Base-by-base conservation (phyloP, 2,888 invertebrate species). In the Cremastobaeus sp. region DNA sequence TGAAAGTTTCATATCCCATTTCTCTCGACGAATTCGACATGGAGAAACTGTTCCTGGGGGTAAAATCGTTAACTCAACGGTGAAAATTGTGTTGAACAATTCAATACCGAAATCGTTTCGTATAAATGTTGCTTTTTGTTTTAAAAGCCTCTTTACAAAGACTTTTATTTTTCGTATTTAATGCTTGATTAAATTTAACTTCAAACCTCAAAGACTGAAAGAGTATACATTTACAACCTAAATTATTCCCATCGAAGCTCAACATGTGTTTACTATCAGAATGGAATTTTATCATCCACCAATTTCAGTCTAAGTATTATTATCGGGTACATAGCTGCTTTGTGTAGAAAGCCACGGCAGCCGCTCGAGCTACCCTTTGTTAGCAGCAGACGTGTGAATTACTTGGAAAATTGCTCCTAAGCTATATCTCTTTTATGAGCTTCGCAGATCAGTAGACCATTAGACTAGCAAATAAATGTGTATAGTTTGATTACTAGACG, bases 401-500 rank as follows among this genome's bases (percentile, higher is more conserved):
- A 52, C 48, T 64, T 37, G 39, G 41, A 72, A 66, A 78, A 74
- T 78, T 71, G 74, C 66, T 72, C 59, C 64, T 60, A 74, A 77
- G 78, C 78, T 78, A 79, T 76, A 66, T 70, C 65, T 65, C 71
- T 66, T 77, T 78, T 77, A 79, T 68, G 69, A 77, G 62, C 68
- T 65, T 52, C 50, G 60, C 55, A 74, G 64, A 74, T 62, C 73
- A 50, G 28, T 32, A 1, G 32, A 21, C 41, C 34, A 48, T 66
- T 57, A 57, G 39, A 43, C 14, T 30, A n/a, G 50, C 25, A 32
- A 48, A 55, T 57, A 57, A 57, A 41, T 25, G n/a, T 45, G 54
- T 55, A 48, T 34, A 57, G 17, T 55, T 57, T 48, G 55, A 57
- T 66, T 48, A 48, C 25, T 35, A 25, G 32, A 25, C 25, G 25